These are phyloP conservation scores for Harlomillsia oculata DNA, from an alignment of 1,140 invertebrate species.

Conservation along the genomic window DNA sequence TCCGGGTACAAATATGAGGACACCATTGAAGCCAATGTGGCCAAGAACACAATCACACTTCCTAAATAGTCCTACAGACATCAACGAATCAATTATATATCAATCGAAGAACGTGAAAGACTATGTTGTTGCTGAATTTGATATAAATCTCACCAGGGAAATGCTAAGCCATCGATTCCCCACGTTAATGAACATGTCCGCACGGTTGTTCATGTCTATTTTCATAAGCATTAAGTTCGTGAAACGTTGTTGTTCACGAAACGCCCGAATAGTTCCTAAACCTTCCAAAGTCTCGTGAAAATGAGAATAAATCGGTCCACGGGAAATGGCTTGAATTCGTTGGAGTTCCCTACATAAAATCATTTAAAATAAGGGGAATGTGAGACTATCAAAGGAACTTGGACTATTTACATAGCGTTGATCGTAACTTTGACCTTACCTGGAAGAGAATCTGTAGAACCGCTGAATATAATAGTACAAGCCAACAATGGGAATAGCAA, in stretches of 20 bases:
- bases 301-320: constrained; percentile 61
- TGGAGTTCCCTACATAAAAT: constrained; percentile 57
- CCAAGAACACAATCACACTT: constrained; percentile 61
- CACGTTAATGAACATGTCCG: constrained; percentile 64
- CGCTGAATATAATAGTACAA: constrained; percentile 59
- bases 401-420: background rate
- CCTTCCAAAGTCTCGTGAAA: constrained; percentile 60
- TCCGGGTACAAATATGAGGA: constrained; percentile 46
- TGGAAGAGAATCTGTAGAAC: constrained; percentile 59
- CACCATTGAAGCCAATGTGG: constrained; percentile 54
- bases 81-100: background rate
- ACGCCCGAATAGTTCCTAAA: constrained; percentile 58
- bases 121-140: background rate
- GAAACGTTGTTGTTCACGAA: constrained; percentile 55
- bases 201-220: constrained; percentile 62
- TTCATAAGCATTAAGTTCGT: constrained; percentile 52
- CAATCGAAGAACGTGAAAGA: constrained; percentile 21
- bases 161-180: constrained; percentile 74
- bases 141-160: constrained; percentile 51
- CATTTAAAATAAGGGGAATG: too few relatives aligned
- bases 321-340: constrained; percentile 50
- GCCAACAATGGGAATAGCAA: constrained; percentile 54
- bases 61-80: constrained; percentile 63
- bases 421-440: constrained; percentile 42
- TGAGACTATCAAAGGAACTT: too few relatives aligned